These are phyloP conservation scores for Urocynchramus pylzowi DNA, from an alignment of 2,113 vertebrate species.

Conservation along the genomic window DNA sequence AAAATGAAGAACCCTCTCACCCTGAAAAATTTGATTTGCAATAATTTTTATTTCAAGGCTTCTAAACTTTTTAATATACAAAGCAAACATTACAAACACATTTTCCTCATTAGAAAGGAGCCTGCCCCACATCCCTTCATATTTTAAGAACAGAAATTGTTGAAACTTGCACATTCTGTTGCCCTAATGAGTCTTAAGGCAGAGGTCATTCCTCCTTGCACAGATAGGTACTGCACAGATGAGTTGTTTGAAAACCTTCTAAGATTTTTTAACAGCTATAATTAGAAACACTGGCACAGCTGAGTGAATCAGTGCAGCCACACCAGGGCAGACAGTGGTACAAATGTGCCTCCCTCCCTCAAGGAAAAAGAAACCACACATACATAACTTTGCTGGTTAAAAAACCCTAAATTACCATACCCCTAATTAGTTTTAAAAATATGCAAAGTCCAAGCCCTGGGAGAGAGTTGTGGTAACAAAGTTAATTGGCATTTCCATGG, in stretches of 20 bases:
- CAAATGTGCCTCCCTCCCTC: not conserved
- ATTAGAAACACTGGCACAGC: not conserved
- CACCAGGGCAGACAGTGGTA: not conserved
- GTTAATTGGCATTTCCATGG: not conserved
- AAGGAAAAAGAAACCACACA: not conserved
- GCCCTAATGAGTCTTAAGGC: not conserved
- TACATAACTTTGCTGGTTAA: not conserved
- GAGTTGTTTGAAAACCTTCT: not conserved
- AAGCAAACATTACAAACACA: not conserved
- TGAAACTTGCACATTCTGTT: not conserved
- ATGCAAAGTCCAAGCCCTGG: not conserved
- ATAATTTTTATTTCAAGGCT: not conserved
- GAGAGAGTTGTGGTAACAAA: not conserved
- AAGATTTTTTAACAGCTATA: not conserved
- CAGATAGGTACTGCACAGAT: not conserved
- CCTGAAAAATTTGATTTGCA: not conserved
- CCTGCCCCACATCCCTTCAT: not conserved
- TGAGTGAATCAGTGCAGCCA: not conserved
- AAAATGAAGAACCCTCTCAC: not conserved
- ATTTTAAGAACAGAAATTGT: not conserved
- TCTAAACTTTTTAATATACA: not conserved
- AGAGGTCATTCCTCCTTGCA: not conserved
- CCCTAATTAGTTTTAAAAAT: not conserved
- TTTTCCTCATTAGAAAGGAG: not conserved
- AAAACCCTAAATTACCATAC: not conserved